phyloP scores from a whole-genome alignment of 2,797 vertebrate genomes.

The Melanotaenia boesemani region DNA sequence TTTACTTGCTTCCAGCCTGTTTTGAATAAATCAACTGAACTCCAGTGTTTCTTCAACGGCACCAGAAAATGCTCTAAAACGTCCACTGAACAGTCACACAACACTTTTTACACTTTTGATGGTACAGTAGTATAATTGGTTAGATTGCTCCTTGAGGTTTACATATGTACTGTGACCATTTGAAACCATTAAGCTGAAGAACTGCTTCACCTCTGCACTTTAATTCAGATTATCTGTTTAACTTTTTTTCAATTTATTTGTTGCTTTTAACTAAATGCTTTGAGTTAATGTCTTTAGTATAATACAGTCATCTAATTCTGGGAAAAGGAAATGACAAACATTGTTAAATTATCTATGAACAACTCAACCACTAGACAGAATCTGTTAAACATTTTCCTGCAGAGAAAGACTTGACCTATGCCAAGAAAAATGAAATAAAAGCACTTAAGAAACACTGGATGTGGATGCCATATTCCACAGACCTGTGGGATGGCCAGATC shows the following conservation, averaged over 20 bases:
- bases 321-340: background rate
- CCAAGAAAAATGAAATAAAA: conserved; percentile 60
- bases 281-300: no score
- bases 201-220: background rate
- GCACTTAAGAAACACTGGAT: conserved; percentile 57
- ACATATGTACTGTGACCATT: background rate
- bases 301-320: no score
- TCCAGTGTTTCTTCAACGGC: background rate
- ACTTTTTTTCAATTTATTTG: background rate
- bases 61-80: background rate
- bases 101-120: background rate
- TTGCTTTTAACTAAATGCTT: background rate
- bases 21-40: background rate
- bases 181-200: background rate
- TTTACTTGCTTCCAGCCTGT: no score
- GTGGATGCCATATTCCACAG: conserved; percentile 39
- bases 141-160: background rate
- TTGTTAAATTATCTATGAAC: background rate
- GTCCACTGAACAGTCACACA: background rate
- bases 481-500: conserved; percentile 59
- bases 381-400: conserved; percentile 7
- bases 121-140: background rate
- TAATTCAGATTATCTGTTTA: background rate
- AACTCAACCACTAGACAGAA: background rate
- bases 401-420: conserved; percentile 57